Base-by-base conservation (phyloP, 2,888 invertebrate species). In the Campopleginae sp. region DNA sequence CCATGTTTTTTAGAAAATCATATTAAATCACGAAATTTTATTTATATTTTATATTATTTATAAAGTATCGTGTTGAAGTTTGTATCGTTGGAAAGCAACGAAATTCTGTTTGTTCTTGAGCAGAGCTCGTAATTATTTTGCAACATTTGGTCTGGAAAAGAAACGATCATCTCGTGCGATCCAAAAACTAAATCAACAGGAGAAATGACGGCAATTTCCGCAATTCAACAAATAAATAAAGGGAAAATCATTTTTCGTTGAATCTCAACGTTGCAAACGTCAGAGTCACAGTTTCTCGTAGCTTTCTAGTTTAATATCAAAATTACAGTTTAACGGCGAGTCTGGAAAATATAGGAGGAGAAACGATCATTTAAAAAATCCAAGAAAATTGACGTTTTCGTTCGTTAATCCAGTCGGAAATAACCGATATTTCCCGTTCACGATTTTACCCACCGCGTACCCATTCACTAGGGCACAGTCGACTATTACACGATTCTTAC, bases 401-500 rank as follows among this genome's bases (percentile, higher is more conserved):
- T 77, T 42, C n/a, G 38, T 44, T 17, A 17, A 66, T 7, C 19
- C 33, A 54, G 14, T 58, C 19, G 44, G 31, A 33, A 70, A 14
- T 19, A 19, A 12, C 44, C 42, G 46, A 75, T 61, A 61, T 71
- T 61, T 63, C 44, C 79, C 79, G 79, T 71, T 79, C 38, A 71
- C 58, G 10, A 31, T 77, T 68, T 48, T 23, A 27, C 44, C n/a
- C 44, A 10, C 74, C 6, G 17, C 33, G n/a, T 14, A 8, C 17
- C 27, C 58, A 14, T 58, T 14, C 14, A 27, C 33, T 33, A 6
- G 27, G 27, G 61, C 19, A 19, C 58, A 70, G 31, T 61, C 58
- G 17, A 58, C 61, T 63, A 79, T 51, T 63, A 79, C 70, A 61
- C 58, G 58, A 58, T 63, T 79, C 71, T 70, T 71, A 70, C 70